Evolutionary conservation across 1,140 invertebrate species (phyloP).

Genomic region (Drosophila murphyi): DNA sequence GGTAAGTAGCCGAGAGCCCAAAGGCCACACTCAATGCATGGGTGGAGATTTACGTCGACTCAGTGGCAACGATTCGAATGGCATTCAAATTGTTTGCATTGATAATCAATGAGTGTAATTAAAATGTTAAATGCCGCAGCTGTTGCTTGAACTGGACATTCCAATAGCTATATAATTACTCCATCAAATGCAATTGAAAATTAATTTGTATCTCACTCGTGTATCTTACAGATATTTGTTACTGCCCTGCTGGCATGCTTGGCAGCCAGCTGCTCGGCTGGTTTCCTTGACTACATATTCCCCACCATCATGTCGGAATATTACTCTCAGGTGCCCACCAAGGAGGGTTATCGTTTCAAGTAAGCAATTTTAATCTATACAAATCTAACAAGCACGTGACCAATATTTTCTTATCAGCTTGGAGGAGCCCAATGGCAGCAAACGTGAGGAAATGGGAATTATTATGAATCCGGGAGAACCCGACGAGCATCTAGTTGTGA

Average conservation of each 20-base stretch:
- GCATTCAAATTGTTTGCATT: conserved; percentile 44
- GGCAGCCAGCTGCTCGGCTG: conserved; percentile 60
- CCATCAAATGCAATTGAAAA: background rate
- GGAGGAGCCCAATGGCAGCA: conserved; percentile 77
- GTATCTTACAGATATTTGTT: conserved; percentile 55
- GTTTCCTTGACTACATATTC: conserved; percentile 56
- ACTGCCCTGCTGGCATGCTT: conserved; percentile 63
- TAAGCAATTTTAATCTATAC: conserved; percentile 20
- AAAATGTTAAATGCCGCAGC: conserved; percentile 45
- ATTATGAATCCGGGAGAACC: conserved; percentile 77
- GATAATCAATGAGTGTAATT: conserved; percentile 35
- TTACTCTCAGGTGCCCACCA: conserved; percentile 52
- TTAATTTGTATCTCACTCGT: conserved; percentile 1
- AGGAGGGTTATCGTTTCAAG: conserved; percentile 75
- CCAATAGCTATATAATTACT: conserved; percentile 32
- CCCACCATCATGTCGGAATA: conserved; percentile 51
- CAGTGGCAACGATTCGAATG: conserved; percentile 39
- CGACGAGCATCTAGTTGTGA: conserved; percentile 76
- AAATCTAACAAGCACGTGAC: background rate
- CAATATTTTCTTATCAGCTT: conserved; percentile 25
- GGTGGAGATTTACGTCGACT: conserved; percentile 6
- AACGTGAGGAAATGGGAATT: conserved; percentile 77
- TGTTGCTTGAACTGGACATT: conserved; percentile 11
- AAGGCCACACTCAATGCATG: conserved; percentile 1
- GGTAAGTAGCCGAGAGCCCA: conserved; percentile 57